Base-by-base conservation (phyloP, 2,797 vertebrate species). In the Apodemus agrarius region DNA sequence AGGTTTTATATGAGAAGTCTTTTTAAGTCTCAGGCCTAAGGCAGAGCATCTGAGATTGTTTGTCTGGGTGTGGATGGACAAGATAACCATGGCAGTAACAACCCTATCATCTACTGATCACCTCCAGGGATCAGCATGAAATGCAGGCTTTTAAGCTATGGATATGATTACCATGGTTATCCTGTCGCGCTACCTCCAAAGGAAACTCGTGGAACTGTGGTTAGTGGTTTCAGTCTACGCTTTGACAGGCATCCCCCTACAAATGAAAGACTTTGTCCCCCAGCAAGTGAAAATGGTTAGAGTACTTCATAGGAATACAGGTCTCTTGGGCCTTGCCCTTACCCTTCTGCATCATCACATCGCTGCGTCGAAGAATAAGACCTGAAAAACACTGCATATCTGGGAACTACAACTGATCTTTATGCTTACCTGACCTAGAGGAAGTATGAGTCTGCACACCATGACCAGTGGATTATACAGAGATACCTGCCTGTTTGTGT, bases 1-100 rank as follows among this genome's bases (percentile, higher is more conserved):
- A 94, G 90, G 57, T 94, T 92, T 98, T 95, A 88, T 76, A 52
- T 92, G 96, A 92, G 88, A 97, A 94, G 67, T 2, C 14, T 40
- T 59, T 74, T 92, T 87, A 97, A 90, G 69, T 59, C 96, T 65
- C 57, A 72, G 10, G n/a, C 34, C 0, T 4, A 82, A 78, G n/a
- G 79, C 79, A 34, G 12, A 29, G 0, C 21, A 89, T 63, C 81
- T 93, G 87, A 4, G 43, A 31, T n/a, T 80, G 29, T 93, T 94
- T 97, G 79, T 95, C 21, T 96, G 94, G 90, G 59, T 69, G 37
- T 67, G 90, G 40, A 93, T 96, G 6, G 17, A 13, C 95, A 79
- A 63, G 52, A 37, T 65, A 92, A 81, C 40, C 5, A 3, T 59
- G 22, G 24, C 82, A 46, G 61, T 37, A 67, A 61, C 37, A 57